A percentile compares a stretch with the other conserved stretches of the same genome.
These are phyloP conservation scores for Vanessa cardui DNA, from an alignment of 2,888 invertebrate species.

Conservation along the genomic window DNA sequence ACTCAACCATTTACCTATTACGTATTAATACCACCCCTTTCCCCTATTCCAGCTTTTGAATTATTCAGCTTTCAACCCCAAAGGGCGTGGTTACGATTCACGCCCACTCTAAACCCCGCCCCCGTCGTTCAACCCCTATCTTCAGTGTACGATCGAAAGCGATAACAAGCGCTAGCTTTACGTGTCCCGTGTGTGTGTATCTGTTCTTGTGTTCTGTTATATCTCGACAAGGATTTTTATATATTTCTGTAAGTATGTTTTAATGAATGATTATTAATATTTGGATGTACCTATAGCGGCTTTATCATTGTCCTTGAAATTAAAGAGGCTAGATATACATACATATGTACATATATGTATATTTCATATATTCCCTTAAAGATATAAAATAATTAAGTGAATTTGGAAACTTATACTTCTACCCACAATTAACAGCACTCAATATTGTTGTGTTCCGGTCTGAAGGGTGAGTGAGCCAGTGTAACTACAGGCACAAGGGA, in stretches of 20 bases:
- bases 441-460: too few relatives aligned
- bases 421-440: too few relatives aligned
- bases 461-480: too few relatives aligned
- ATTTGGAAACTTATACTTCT: too few relatives aligned
- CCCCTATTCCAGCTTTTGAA: background rate
- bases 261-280: too few relatives aligned
- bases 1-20: conserved; percentile 2
- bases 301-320: too few relatives aligned
- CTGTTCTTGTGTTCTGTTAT: background rate
- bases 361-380: too few relatives aligned
- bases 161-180: background rate
- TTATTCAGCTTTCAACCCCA: background rate
- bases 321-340: too few relatives aligned
- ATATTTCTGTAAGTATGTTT: background rate
- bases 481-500: too few relatives aligned
- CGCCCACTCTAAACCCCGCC: background rate
- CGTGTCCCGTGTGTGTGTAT: background rate
- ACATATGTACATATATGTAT: too few relatives aligned
- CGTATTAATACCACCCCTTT: background rate
- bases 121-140: background rate
- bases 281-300: too few relatives aligned
- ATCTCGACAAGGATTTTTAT: background rate
- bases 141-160: background rate
- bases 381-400: too few relatives aligned
- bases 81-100: background rate